Conservation (phyloP, 2,113 vertebrate genomes). For the Mirza zaza region DNA sequence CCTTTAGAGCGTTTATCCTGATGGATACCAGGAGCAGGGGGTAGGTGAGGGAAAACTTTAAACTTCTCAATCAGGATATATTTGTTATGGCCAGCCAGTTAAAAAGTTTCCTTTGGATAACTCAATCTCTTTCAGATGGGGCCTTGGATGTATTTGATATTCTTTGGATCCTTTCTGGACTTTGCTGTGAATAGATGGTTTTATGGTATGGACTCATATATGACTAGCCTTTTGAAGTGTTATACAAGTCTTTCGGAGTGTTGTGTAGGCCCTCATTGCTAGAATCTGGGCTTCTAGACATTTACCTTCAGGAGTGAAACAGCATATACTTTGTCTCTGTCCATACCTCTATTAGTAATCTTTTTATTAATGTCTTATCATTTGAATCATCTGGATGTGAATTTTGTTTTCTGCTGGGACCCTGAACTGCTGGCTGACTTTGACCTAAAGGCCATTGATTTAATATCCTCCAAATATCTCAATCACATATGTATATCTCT, state of each 20-base stretch:
- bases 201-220: neutral
- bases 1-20: neutral
- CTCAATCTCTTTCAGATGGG: neutral
- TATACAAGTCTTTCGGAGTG: neutral
- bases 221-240: neutral
- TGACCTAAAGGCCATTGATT: neutral
- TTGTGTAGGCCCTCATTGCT: neutral
- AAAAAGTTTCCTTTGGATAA: neutral
- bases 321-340: neutral
- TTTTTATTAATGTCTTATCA: neutral
- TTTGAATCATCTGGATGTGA: neutral
- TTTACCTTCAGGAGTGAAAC: neutral
- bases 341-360: neutral
- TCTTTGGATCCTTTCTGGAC: neutral
- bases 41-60: neutral
- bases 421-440: neutral
- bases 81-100: neutral
- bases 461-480: neutral
- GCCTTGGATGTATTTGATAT: neutral
- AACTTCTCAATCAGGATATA: neutral
- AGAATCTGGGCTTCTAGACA: neutral
- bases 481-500: neutral
- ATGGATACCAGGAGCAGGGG: neutral
- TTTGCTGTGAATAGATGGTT: neutral
- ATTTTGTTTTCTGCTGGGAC: conserved; percentile 21